Evolutionary conservation across 2,113 vertebrate genomes (phyloP), one percentile per base, ranked within the genome.

Genomic region (Motacilla tschutschensis): DNA sequence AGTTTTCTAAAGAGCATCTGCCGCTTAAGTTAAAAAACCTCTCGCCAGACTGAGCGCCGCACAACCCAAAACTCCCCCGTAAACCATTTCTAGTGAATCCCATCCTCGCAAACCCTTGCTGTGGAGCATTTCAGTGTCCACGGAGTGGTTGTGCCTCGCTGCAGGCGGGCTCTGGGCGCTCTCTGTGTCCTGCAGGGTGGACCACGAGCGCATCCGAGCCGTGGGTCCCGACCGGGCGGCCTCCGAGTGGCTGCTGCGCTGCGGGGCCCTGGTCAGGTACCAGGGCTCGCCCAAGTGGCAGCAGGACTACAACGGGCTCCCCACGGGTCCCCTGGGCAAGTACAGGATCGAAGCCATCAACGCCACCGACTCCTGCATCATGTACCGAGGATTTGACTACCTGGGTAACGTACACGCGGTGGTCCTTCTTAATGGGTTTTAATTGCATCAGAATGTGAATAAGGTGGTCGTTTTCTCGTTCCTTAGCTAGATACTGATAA

Each of bases 331-430:
- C 8, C 48, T 97, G 83, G 97, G 97, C 63, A 96, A 95, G 64
- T 98, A 98, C 95, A 98, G 96, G 96, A 99, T 99, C 83, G 98
- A 99, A 93, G 98, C 95, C 2, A 99, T 99, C 4, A 97, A 98
- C 11, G 99, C 98, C 85, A 99, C 98, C 0, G 97, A 99, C 4
- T 98, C 99, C 14, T 99, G 98, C 96, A 99, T 99, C 97, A 99
- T 99, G 99, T 91, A 95, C 96, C 91, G 88, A 65, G 99, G 99
- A 43, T 98, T 99, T 60, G 99, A 99, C 67, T 96, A 99, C 75
- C 81, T 99, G 89, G 98, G 99, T 99, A 95, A 97, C 13, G 94
- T 55, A 29, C 38, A 40, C 41, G 16, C 13, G 1, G 28, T 17
- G 9, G 0, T 63, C 4, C 5, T 24, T 10, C 22, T 0, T 21